Evolutionary conservation across 2,888 invertebrate genomes (phyloP).

Genomic region (Apantesis nais): DNA sequence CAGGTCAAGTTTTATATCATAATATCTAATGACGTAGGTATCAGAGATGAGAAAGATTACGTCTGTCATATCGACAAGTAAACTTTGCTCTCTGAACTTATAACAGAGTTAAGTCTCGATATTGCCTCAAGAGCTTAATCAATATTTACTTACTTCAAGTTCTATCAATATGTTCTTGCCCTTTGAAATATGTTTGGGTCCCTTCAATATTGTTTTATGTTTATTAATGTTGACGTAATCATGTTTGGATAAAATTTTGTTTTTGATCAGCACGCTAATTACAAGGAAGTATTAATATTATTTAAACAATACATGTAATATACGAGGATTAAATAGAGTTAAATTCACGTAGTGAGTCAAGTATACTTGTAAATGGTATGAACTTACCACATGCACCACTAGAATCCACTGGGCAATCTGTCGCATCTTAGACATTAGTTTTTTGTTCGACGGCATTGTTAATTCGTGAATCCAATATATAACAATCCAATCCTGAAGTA

Average conservation of each 20-base stretch:
- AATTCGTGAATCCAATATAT: slow-evolving; percentile 55
- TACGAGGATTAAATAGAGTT: neutral
- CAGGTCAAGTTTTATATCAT: slow-evolving; percentile 35
- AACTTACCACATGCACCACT: slow-evolving; percentile 80
- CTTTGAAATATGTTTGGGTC: slow-evolving; percentile 29
- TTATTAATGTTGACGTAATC: slow-evolving; percentile 14
- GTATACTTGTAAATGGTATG: slow-evolving; percentile 22
- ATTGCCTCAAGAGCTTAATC: slow-evolving; percentile 63
- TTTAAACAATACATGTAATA: neutral
- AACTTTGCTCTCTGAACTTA: slow-evolving; percentile 81
- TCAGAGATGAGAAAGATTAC: slow-evolving; percentile 58
- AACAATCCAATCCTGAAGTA: slow-evolving; percentile 62
- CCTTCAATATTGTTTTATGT: slow-evolving; percentile 6
- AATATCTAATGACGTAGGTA: slow-evolving; percentile 39
- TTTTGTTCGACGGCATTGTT: slow-evolving; percentile 82
- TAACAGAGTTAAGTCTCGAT: slow-evolving; percentile 77
- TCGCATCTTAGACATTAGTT: slow-evolving; percentile 77
- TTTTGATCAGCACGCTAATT: neutral
- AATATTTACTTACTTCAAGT: slow-evolving; percentile 64
- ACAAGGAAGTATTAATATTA: no score
- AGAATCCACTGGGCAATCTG: slow-evolving; percentile 81
- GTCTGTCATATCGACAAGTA: slow-evolving; percentile 54
- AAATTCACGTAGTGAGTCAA: neutral
- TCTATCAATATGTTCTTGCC: slow-evolving; percentile 47
- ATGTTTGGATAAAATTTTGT: neutral